Evolutionary conservation across 92 coral and sea anemone species (phyloP), one percentile per base, ranked within the genome.

Genomic region (Umimayanthus kanabou): DNA sequence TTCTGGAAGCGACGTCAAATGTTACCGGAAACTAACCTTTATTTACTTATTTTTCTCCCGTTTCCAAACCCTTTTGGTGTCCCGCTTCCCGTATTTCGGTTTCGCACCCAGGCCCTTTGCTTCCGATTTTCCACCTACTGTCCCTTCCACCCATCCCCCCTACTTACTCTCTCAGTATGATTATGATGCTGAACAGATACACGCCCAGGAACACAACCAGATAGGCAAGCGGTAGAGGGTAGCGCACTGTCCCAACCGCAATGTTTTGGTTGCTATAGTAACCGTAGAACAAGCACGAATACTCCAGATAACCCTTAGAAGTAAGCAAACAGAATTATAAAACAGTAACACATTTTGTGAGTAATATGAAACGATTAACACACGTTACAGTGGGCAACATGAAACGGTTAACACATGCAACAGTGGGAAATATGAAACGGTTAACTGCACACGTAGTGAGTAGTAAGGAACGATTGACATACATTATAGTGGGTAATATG

Each of bases 161-260:
- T 90, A 90, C 95, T 88, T 81, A 92, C 95, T 93, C 93, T 79
- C 95, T 81, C 20, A 92, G 86, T 25, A 92, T 91, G 81, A 87
- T 83, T 85, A 92, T 74, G 69, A 92, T 90, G 50, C 95, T 92
- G 75, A 91, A 88, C 13, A 91, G 87, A 75, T 92, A 92, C 4
- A 86, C 75, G 49, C 93, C 95, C 80, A 90, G 69, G 64, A 92
- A 92, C 87, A 92, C 95, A 25, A 91, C 80, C 25, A 92, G 83
- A 53, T 92, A 92, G 81, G 93, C 95, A 81, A 92, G 88, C 55
- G 95, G 95, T 39, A 92, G 47, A 26, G 95, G 95, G 42, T 92
- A 92, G 30, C 81, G 85, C 13, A 92, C 88, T 40, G 50, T 90
- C 69, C 95, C 95, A 26, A 92, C 91, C 50, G 85, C 91, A 39